Conservation (phyloP, 2,888 invertebrate genomes). For the Dasypogon diadema region DNA sequence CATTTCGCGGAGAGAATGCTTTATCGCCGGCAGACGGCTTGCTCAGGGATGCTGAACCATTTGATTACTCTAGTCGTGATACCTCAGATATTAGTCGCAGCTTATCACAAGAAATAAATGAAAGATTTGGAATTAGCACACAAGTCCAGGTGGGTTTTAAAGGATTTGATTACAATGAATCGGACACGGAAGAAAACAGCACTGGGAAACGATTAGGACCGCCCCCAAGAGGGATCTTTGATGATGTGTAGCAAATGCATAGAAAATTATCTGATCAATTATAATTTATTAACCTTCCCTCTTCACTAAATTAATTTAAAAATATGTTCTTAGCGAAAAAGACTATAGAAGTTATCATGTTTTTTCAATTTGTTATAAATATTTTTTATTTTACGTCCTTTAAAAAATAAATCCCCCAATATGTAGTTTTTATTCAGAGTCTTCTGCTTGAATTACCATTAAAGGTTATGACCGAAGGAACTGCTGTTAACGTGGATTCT, state of each 20-base stretch:
- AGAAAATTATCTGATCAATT: not conserved
- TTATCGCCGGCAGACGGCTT: conserved; percentile 72
- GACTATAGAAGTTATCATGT: too few species aligned
- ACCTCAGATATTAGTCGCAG: conserved; percentile 65
- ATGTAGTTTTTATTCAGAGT: too few species aligned
- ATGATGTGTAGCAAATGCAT: conserved; percentile 76
- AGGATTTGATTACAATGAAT: conserved; percentile 64
- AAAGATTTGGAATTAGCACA: conserved; percentile 77
- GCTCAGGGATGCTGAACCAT: conserved; percentile 80
- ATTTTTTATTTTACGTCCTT: too few species aligned
- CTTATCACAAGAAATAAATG: conserved; percentile 73
- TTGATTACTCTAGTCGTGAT: conserved; percentile 74
- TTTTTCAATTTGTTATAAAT: too few species aligned
- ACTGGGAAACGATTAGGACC: conserved; percentile 72
- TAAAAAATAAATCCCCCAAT: too few species aligned
- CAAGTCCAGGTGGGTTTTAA: conserved; percentile 69
- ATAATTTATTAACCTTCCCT: not conserved
- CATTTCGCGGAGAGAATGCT: conserved; percentile 50
- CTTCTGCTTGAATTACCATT: too few species aligned
- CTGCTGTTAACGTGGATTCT: too few species aligned
- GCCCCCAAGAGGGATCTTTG: conserved; percentile 84
- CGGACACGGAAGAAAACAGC: conserved; percentile 63
- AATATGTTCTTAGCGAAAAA: too few species aligned
- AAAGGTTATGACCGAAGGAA: too few species aligned
- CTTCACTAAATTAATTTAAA: too few species aligned